A percentile compares a stretch with the other conserved stretches of the same genome.
These are phyloP conservation scores for Protobothrops flavoviridis DNA, from an alignment of 2,113 vertebrate species.

Conservation along the genomic window DNA sequence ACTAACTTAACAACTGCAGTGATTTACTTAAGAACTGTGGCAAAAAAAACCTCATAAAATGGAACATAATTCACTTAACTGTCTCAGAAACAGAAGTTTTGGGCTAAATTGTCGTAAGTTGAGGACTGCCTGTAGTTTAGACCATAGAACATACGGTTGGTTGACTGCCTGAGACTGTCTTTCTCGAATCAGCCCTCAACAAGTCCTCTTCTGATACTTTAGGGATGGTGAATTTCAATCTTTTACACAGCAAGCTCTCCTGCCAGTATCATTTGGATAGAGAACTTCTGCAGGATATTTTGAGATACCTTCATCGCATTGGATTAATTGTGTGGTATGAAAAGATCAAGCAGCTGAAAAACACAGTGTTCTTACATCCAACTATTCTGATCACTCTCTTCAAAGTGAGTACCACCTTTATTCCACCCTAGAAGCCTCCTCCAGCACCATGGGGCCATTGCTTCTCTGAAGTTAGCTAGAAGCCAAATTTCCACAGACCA, in stretches of 20 bases:
- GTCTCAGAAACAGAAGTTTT: neutral
- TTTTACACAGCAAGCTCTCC: conserved; percentile 56
- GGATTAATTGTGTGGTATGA: conserved; percentile 71
- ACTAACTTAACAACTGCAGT: neutral
- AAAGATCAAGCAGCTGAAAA: conserved; percentile 61
- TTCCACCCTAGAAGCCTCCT: neutral
- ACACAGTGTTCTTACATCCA: conserved; percentile 66
- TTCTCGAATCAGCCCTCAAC: neutral
- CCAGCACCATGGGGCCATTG: too few species aligned
- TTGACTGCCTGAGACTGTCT: neutral
- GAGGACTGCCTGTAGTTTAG: neutral
- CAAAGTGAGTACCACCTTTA: conserved; percentile 52
- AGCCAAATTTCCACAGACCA: neutral
- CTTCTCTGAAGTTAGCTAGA: neutral
- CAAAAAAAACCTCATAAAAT: neutral
- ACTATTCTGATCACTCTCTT: conserved; percentile 71
- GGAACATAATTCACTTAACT: neutral
- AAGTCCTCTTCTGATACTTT: neutral
- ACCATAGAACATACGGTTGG: neutral
- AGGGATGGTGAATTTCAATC: conserved; percentile 67
- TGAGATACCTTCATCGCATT: conserved; percentile 68
- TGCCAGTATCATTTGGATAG: neutral
- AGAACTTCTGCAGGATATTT: conserved; percentile 61
- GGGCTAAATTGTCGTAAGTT: neutral
- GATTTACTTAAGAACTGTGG: neutral